phyloP scores from a whole-genome alignment of 2,113 vertebrate genomes.

The Spea bombifrons region DNA sequence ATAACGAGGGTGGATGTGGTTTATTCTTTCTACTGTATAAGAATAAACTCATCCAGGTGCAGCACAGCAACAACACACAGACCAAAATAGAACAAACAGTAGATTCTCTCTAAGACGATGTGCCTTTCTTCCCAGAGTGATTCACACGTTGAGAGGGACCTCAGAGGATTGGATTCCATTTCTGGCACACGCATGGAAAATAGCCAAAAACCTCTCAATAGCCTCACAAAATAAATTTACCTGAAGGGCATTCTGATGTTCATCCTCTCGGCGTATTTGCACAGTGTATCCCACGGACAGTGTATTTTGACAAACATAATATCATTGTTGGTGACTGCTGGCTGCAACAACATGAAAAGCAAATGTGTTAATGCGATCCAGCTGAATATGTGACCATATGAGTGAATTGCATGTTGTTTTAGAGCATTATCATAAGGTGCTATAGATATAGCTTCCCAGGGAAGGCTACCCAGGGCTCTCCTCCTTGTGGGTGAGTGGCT shows the following conservation, averaged over 20 bases:
- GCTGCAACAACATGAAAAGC: conserved; percentile 64
- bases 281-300: conserved; percentile 91
- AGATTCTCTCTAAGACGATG: neutral
- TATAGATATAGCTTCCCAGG: too few species aligned
- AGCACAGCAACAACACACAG: neutral
- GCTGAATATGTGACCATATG: neutral
- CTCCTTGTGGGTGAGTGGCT: too few species aligned
- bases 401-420: too few species aligned
- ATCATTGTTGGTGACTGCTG: conserved; percentile 89
- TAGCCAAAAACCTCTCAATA: neutral
- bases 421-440: too few species aligned
- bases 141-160: neutral
- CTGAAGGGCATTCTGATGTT: conserved; percentile 99
- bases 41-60: too few species aligned
- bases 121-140: neutral
- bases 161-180: neutral
- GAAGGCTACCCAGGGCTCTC: too few species aligned
- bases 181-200: neutral
- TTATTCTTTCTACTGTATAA: too few species aligned
- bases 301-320: conserved; percentile 98
- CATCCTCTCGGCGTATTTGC: conserved; percentile 97
- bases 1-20: too few species aligned
- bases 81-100: neutral
- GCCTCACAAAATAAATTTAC: conserved; percentile 61
- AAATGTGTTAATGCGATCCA: conserved; percentile 40